phyloP scores from a whole-genome alignment of 2,113 vertebrate genomes.

The Pangasianodon hypophthalmus region DNA sequence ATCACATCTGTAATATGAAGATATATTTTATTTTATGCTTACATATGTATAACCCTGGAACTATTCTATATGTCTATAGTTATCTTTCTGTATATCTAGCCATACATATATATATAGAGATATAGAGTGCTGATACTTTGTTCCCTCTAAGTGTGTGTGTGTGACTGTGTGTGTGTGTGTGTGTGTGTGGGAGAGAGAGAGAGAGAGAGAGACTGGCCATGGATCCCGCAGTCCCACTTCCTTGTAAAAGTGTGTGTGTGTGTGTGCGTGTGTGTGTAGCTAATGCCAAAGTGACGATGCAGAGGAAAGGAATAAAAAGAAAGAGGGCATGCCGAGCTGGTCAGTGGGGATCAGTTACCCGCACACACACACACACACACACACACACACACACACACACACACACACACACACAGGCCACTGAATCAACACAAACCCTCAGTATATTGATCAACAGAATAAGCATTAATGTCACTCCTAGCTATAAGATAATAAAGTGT shows the following conservation, averaged over 20 bases:
- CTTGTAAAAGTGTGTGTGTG: not conserved
- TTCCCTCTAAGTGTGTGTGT: not conserved
- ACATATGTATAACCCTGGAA: not conserved
- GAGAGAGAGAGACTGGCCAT: too few relatives aligned
- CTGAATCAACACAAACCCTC: not conserved
- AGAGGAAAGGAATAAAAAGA: constrained; percentile 69
- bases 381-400: constrained; percentile 10
- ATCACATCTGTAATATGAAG: not conserved
- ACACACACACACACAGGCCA: not conserved
- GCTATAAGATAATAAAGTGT: constrained; percentile 29
- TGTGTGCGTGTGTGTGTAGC: constrained; percentile 35
- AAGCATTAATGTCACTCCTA: constrained; percentile 4
- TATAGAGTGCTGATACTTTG: not conserved
- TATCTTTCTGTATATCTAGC: not conserved
- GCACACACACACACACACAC: not conserved
- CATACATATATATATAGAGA: not conserved
- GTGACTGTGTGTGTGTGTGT: not conserved
- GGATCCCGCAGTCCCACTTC: not conserved
- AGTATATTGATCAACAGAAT: constrained; percentile 27
- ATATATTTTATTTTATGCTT: not conserved
- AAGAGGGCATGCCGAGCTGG: constrained; percentile 65
- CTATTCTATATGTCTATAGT: not conserved
- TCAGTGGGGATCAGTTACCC: constrained; percentile 30
- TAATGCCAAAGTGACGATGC: constrained; percentile 66
- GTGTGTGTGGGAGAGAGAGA: constrained; percentile 19